phyloP scores from a whole-genome alignment of 2,888 invertebrate species.

The Trachelus iudaicus region DNA sequence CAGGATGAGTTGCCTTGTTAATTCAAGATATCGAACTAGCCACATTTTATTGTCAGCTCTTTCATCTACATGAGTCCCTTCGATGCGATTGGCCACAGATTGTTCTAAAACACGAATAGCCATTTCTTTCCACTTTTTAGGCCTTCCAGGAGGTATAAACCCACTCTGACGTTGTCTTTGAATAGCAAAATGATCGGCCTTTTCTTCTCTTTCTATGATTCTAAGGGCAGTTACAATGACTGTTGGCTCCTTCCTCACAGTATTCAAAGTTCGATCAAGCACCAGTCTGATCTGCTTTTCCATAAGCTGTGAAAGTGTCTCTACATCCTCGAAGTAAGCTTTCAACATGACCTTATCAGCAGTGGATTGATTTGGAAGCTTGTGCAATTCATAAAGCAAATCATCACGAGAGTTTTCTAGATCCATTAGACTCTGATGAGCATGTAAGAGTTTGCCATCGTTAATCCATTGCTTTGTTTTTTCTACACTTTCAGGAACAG shows the following conservation, averaged over 20 bases:
- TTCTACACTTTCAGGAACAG: slow-evolving; percentile 95
- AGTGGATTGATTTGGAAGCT: slow-evolving; percentile 89
- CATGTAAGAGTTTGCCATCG: slow-evolving; percentile 93
- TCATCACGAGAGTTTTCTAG: slow-evolving; percentile 97
- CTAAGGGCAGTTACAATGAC: slow-evolving; percentile 95
- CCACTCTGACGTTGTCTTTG: slow-evolving; percentile 84
- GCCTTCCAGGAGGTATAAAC: slow-evolving; percentile 94
- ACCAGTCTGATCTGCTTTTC: slow-evolving; percentile 94
- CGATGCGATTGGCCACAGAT: slow-evolving; percentile 85
- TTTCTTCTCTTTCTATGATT: slow-evolving; percentile 97
- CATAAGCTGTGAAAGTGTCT: slow-evolving; percentile 85
- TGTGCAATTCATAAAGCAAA: slow-evolving; percentile 91
- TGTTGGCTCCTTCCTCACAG: slow-evolving; percentile 93
- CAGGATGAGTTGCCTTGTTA: slow-evolving; percentile 85
- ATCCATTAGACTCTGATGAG: slow-evolving; percentile 93
- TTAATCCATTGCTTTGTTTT: slow-evolving; percentile 94
- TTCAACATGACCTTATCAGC: slow-evolving; percentile 93
- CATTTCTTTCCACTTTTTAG: slow-evolving; percentile 90
- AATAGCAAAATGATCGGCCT: slow-evolving; percentile 88
- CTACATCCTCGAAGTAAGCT: slow-evolving; percentile 96
- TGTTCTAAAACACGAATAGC: slow-evolving; percentile 85
- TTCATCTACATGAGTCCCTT: slow-evolving; percentile 95
- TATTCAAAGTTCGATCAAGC: slow-evolving; percentile 89
- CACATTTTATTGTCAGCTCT: slow-evolving; percentile 92
- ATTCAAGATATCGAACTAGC: slow-evolving; percentile 93